A percentile compares a stretch with the other conserved stretches of the same genome.
These are phyloP conservation scores for Asobara japonica DNA, from an alignment of 1,140 invertebrate genomes.

Conservation along the genomic window DNA sequence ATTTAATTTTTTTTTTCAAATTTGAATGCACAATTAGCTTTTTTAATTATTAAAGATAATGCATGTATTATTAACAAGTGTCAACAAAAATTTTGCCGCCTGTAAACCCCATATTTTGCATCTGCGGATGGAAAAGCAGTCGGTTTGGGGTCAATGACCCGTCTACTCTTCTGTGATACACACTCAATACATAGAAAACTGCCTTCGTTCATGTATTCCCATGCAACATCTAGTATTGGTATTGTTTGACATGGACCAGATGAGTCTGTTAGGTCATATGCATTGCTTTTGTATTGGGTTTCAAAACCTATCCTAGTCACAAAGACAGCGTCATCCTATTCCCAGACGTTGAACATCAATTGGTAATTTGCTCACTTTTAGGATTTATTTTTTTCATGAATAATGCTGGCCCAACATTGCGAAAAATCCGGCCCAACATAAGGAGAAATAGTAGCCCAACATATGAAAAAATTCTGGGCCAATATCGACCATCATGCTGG, in stretches of 20 bases:
- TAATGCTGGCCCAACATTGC: too few relatives aligned
- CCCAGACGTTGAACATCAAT: not conserved
- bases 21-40: too few relatives aligned
- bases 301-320: slow-evolving; percentile 46
- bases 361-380: too few relatives aligned
- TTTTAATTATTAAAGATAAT: slow-evolving; percentile 4
- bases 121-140: slow-evolving; percentile 45
- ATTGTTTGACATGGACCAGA: slow-evolving; percentile 46
- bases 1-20: too few relatives aligned
- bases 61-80: slow-evolving; percentile 26
- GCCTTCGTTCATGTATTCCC: slow-evolving; percentile 16
- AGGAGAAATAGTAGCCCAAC: too few relatives aligned
- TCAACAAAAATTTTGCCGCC: slow-evolving; percentile 57
- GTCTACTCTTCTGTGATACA: too few relatives aligned
- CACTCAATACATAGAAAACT: slow-evolving; percentile 39
- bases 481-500: too few relatives aligned
- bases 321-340: slow-evolving; percentile 18
- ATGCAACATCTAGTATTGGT: not conserved
- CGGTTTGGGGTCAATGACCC: slow-evolving; percentile 57
- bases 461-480: too few relatives aligned
- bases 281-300: slow-evolving; percentile 29
- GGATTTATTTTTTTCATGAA: too few relatives aligned
- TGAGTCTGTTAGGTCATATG: slow-evolving; percentile 41
- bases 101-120: slow-evolving; percentile 53
- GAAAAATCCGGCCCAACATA: too few relatives aligned